Evolutionary conservation across 2,797 vertebrate genomes (phyloP).

Genomic region (Aselliscus stoliczkanus): DNA sequence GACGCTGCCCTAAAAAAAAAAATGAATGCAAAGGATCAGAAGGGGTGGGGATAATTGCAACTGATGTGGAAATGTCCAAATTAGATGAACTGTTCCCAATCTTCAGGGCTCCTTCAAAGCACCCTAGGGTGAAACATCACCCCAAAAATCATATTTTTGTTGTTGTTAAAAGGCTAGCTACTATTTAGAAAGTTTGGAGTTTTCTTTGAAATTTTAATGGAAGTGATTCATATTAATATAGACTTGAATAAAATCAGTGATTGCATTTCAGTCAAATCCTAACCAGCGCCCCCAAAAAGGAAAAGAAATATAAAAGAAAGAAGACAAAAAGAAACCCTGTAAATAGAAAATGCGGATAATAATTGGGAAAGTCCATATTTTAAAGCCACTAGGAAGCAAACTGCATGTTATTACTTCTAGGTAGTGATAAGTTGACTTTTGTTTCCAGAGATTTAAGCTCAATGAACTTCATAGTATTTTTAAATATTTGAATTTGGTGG

Average conservation of each 20-base stretch:
- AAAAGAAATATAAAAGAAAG: neutral
- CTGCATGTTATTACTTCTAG: slow-evolving; percentile 73
- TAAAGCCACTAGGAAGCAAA: slow-evolving; percentile 74
- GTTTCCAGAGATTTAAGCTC: slow-evolving; percentile 73
- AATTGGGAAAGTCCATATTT: slow-evolving; percentile 65
- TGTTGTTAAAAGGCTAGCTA: neutral
- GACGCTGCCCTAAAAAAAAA: too few relatives aligned
- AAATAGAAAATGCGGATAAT: slow-evolving; percentile 69
- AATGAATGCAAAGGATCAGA: too few relatives aligned
- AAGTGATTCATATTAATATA: slow-evolving; percentile 74
- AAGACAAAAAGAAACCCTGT: slow-evolving; percentile 35
- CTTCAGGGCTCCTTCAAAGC: slow-evolving; percentile 73
- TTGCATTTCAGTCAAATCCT: slow-evolving; percentile 54
- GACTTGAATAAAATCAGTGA: slow-evolving; percentile 71
- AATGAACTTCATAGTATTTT: neutral
- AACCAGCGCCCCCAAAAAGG: slow-evolving; percentile 51
- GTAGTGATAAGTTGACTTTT: slow-evolving; percentile 74
- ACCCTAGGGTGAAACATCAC: slow-evolving; percentile 49
- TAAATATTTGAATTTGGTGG: neutral
- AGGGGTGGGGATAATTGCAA: slow-evolving; percentile 67
- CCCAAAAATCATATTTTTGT: slow-evolving; percentile 45
- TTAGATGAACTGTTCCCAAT: slow-evolving; percentile 64
- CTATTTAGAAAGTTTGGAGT: slow-evolving; percentile 24
- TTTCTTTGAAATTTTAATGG: slow-evolving; percentile 77
- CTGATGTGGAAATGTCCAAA: slow-evolving; percentile 61